phyloP scores from a whole-genome alignment of 2,113 vertebrate genomes.

The Myotis davidii region DNA sequence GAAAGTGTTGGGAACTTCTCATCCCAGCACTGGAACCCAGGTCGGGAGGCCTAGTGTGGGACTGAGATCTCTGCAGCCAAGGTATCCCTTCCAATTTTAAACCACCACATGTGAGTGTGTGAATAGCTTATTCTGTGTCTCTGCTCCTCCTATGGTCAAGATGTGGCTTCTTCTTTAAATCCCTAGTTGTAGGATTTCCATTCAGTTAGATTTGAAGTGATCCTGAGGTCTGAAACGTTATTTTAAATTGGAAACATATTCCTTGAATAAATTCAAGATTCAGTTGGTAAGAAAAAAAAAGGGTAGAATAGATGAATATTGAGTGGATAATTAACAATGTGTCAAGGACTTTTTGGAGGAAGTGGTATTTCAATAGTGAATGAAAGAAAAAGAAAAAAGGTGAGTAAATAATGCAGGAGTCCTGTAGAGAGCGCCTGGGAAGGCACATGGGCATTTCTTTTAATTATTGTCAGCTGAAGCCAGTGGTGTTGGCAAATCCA shows the following conservation, averaged over 20 bases:
- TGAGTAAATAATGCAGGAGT: not conserved
- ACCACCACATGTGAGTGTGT: not conserved
- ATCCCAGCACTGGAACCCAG: not conserved
- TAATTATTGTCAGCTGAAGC: too few species aligned
- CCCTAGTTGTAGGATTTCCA: not conserved
- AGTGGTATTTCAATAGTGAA: not conserved
- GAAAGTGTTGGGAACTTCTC: not conserved
- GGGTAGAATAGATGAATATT: not conserved
- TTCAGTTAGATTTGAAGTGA: not conserved
- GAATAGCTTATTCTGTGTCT: not conserved
- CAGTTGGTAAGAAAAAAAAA: not conserved
- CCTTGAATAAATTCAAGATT: slow-evolving; percentile 11
- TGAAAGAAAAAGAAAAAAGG: not conserved
- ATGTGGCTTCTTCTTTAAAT: not conserved
- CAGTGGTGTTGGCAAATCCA: too few species aligned
- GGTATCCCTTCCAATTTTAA: not conserved
- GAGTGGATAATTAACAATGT: not conserved
- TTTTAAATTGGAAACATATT: not conserved
- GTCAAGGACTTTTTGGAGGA: not conserved
- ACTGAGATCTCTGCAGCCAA: not conserved
- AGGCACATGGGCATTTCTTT: too few species aligned
- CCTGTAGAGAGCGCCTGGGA: too few species aligned
- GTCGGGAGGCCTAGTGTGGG: not conserved
- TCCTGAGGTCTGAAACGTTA: not conserved
- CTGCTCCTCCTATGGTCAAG: not conserved